Evolutionary conservation across 2,888 invertebrate genomes (phyloP), one percentile per base, ranked within the genome.

Genomic region (Leucoptera coffeella): DNA sequence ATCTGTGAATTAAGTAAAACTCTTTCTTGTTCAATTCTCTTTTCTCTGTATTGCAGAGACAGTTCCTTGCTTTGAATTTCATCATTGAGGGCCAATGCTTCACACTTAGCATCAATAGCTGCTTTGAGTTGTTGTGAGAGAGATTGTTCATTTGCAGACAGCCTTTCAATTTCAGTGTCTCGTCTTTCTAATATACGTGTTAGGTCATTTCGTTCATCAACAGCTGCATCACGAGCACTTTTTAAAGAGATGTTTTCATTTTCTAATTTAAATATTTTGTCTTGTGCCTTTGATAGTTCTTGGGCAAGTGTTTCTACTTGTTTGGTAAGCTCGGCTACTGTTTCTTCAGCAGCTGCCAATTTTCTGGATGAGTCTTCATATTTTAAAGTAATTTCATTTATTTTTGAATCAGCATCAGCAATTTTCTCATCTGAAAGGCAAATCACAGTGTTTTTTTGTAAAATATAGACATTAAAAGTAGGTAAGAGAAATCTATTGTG

Each of bases 11-110:
- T 78, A 14, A 90, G 54, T 38, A 90, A 74, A 4, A 73, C 65
- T 40, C 82, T 77, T 54, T 94, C 93, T 47, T 88, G 85, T 41
- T 89, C 86, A 41, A 92, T 72, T 12, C 88, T 77, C 42, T 85
- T 85, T 54, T 92, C 91, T 40, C 84, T 85, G 50, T 81, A 84
- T 43, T 85, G 85, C 12, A 90, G 52, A 8, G 82, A 77, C 29
- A 87, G 69, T 58, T 90, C 86, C 49, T 82, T 82, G 35, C 86
- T 83, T 39, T 83, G 78, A 20, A 89, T 75, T 58, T 91, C 91
- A 53, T 90, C 87, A 31, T 82, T 73, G 36, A 84, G 77, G 4
- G 83, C 79, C 26, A 90, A 52, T 1, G 88, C 87, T 56, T 90
- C 86, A 60, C 87, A 89, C 64, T 91, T 92, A 2, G 85, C 77